Conservation (phyloP, 2,888 invertebrate genomes). For the Erebia palarica region DNA sequence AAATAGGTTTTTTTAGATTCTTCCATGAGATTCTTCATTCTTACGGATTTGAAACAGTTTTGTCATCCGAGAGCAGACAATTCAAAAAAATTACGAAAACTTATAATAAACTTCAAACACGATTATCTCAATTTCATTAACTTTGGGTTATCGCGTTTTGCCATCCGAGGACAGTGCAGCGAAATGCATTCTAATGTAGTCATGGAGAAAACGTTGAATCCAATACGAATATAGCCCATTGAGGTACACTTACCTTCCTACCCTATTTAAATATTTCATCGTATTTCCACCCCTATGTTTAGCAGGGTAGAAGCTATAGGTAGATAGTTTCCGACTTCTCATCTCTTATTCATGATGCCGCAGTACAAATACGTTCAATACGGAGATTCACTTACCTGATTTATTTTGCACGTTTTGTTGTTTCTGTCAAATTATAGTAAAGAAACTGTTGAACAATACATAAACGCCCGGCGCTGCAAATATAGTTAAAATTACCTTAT, state of each 20-base stretch:
- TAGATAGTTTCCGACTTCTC: slow-evolving; percentile 16
- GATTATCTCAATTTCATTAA: too few relatives aligned
- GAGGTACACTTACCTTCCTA: slow-evolving; percentile 19
- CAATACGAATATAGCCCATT: slow-evolving; percentile 22
- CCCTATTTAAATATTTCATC: slow-evolving; percentile 8
- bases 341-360: slow-evolving; percentile 37
- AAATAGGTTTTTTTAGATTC: too few relatives aligned
- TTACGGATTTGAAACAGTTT: too few relatives aligned
- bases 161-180: not conserved
- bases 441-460: not conserved
- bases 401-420: slow-evolving; percentile 26
- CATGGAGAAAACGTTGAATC: slow-evolving; percentile 22
- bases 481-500: too few relatives aligned
- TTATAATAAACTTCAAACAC: too few relatives aligned
- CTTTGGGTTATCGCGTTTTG: too few relatives aligned
- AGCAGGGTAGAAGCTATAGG: slow-evolving; percentile 1
- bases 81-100: too few relatives aligned
- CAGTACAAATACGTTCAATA: slow-evolving; percentile 31
- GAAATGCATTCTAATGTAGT: slow-evolving; percentile 23
- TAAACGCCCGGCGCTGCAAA: not conserved
- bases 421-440: slow-evolving; percentile 10
- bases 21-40: too few relatives aligned
- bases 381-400: slow-evolving; percentile 35
- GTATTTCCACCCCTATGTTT: slow-evolving; percentile 21
- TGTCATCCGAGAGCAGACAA: too few relatives aligned